phyloP scores from a whole-genome alignment of 2,888 invertebrate species.

The Aethes cnicana region DNA sequence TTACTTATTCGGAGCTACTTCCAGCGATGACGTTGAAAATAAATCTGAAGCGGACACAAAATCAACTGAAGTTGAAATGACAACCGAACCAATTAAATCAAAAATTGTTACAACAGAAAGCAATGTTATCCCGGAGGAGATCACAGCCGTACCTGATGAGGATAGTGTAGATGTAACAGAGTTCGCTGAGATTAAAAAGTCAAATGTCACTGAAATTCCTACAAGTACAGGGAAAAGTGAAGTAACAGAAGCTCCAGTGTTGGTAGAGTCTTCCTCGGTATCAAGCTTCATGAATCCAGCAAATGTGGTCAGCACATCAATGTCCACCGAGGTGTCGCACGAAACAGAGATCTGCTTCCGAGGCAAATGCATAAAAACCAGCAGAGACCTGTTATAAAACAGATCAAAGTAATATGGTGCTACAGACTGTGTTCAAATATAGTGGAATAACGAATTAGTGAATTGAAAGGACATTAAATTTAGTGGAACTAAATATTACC shows the following conservation, averaged over 20 bases:
- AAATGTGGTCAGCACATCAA: conserved; percentile 86
- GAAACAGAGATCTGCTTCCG: conserved; percentile 95
- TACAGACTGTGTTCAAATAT: conserved; percentile 64
- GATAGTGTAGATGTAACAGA: conserved; percentile 39
- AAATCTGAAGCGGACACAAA: conserved; percentile 34
- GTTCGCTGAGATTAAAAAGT: conserved; percentile 35
- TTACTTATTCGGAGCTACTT: conserved; percentile 67
- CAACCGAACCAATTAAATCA: conserved; percentile 49
- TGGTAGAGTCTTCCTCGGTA: conserved; percentile 57
- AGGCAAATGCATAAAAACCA: conserved; percentile 90
- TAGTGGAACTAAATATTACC: conserved; percentile 28
- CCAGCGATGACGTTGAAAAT: conserved; percentile 47
- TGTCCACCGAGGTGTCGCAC: conserved; percentile 90
- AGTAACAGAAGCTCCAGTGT: conserved; percentile 40
- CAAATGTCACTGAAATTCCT: conserved; percentile 35
- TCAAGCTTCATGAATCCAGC: conserved; percentile 78
- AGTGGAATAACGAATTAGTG: conserved; percentile 39
- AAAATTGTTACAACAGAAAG: conserved; percentile 62
- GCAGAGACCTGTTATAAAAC: conserved; percentile 63
- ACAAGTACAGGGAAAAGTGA: conserved; percentile 38
- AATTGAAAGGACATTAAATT: conserved; percentile 34
- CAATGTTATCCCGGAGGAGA: conserved; percentile 70
- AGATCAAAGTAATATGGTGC: conserved; percentile 47
- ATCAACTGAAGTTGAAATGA: conserved; percentile 44
- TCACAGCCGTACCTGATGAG: conserved; percentile 49